Evolutionary conservation across 1,140 invertebrate species (phyloP).

Genomic region (Protaetia brevitarsis): DNA sequence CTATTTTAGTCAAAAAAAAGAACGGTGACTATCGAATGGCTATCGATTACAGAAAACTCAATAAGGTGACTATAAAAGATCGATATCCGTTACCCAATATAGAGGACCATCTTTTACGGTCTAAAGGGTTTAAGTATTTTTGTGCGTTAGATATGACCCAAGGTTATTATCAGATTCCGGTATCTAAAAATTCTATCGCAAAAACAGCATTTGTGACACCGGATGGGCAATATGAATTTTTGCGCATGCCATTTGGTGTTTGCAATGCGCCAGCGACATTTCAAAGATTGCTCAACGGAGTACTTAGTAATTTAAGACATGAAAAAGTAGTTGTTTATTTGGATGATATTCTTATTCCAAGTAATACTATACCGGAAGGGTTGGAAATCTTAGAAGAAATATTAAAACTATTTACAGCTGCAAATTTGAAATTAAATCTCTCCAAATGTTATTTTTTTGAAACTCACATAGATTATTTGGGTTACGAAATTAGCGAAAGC

Average conservation of each 20-base stretch:
- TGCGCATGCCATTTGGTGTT: slow-evolving; percentile 45
- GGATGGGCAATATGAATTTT: slow-evolving; percentile 48
- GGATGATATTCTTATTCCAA: slow-evolving; percentile 39
- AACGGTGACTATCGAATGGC: neutral
- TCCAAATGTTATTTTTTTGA: slow-evolving; percentile 11
- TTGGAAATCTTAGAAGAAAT: slow-evolving; percentile 34
- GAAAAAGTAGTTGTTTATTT: slow-evolving; percentile 37
- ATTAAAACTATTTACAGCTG: slow-evolving; percentile 25
- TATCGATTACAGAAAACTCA: neutral
- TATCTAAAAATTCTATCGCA: neutral
- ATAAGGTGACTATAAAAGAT: slow-evolving; percentile 42
- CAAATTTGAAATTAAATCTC: slow-evolving; percentile 5
- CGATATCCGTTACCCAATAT: slow-evolving; percentile 38
- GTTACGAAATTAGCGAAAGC: slow-evolving; percentile 21
- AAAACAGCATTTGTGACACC: slow-evolving; percentile 36
- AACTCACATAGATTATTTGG: neutral
- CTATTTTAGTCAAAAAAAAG: neutral
- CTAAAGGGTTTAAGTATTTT: slow-evolving; percentile 28
- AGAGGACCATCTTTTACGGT: slow-evolving; percentile 23
- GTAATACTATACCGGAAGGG: slow-evolving; percentile 35
- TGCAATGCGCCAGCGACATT: neutral
- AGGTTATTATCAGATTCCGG: slow-evolving; percentile 19
- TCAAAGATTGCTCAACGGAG: neutral
- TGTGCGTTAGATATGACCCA: neutral
- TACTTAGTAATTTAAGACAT: slow-evolving; percentile 26